Percentiles rank a stretch among this genome's conserved stretches.
Conservation (phyloP, 2,888 invertebrate species). For the Parasteatoda lunata region DNA sequence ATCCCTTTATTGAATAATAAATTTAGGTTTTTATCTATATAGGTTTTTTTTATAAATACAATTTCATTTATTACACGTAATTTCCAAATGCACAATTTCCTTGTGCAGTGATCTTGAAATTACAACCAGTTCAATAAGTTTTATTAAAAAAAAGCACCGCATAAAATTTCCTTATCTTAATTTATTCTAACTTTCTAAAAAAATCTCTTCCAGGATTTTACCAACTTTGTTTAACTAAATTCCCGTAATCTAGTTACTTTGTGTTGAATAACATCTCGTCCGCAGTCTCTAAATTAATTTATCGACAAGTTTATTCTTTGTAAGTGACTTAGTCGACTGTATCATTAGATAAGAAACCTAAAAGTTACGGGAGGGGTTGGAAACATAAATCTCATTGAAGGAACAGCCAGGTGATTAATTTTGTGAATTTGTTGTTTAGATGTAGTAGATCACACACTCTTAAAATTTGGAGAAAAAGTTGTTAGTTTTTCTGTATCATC, state of each 20-base stretch:
- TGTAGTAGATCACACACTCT: neutral
- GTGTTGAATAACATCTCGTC: constrained; percentile 1
- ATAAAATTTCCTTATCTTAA: neutral
- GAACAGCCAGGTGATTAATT: constrained; percentile 26
- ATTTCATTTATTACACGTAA: no score
- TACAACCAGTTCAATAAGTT: no score
- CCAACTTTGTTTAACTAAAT: constrained; percentile 22
- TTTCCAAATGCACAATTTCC: no score
- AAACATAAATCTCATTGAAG: neutral
- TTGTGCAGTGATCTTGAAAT: no score
- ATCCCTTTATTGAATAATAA: no score
- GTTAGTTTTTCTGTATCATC: neutral
- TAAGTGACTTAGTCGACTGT: constrained; percentile 20
- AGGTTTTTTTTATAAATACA: no score
- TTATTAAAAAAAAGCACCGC: no score
- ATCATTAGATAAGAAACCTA: constrained; percentile 19
- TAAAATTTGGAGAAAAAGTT: neutral
- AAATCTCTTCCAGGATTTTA: neutral
- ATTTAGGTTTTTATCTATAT: no score
- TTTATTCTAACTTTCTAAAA: neutral
- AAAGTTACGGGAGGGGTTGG: neutral
- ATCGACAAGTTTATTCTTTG: constrained; percentile 21
- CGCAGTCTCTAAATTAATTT: constrained; percentile 43
- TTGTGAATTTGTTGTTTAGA: constrained; percentile 13
- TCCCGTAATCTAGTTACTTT: constrained; percentile 27